Percentiles rank a stretch among this genome's conserved stretches.
phyloP scores from a whole-genome alignment of 2,797 vertebrate genomes.

The Cichlasoma orientale region DNA sequence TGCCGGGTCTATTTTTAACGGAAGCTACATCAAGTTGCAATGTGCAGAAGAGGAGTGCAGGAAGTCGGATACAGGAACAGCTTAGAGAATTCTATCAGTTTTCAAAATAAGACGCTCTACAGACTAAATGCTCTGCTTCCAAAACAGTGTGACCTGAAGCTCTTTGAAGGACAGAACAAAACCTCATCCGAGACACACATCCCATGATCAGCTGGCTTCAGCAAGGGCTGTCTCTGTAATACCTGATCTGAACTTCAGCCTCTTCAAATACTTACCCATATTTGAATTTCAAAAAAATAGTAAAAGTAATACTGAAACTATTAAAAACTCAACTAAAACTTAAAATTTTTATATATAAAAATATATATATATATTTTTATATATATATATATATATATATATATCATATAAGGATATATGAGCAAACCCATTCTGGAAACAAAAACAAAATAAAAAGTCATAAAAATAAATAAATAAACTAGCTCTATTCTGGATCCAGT shows the following conservation, averaged over 20 bases:
- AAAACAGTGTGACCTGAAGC: background rate
- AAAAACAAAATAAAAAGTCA: background rate
- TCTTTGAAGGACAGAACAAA: background rate
- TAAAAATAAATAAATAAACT: fast-evolving
- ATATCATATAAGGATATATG: background rate
- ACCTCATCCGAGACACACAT: background rate
- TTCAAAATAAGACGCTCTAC: background rate
- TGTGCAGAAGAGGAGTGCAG: background rate
- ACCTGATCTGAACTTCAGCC: background rate
- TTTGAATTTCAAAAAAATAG: background rate
- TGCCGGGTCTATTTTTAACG: background rate
- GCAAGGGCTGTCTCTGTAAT: no score
- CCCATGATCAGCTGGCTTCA: background rate
- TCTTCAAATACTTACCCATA: background rate
- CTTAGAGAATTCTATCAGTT: background rate
- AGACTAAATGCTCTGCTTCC: background rate
- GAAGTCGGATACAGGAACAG: background rate
- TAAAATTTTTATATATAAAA: background rate
- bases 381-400: no score
- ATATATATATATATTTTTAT: no score
- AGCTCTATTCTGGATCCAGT: background rate
- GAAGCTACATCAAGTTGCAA: background rate
- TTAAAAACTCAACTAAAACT: background rate
- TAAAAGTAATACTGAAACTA: background rate
- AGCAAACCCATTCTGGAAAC: background rate